Evolutionary conservation across 2,888 invertebrate genomes (phyloP), one percentile per base, ranked within the genome.

Genomic region (Agrochola lota): DNA sequence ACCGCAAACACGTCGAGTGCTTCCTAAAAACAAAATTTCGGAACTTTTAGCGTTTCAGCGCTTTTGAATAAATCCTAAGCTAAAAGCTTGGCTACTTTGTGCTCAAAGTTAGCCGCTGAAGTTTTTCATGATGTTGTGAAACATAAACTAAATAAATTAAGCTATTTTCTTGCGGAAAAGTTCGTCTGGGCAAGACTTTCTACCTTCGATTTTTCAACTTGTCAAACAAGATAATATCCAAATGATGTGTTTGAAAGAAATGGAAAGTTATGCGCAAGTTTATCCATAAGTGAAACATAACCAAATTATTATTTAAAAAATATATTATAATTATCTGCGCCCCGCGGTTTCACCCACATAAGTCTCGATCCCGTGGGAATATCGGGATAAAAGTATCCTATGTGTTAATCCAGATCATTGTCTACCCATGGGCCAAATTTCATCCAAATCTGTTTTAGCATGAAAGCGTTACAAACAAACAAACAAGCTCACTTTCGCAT

Each of bases 21-120:
- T 81, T 77, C 20, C 67, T 71, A 71, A 74, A 80, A 76, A 87
- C 75, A 59, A 77, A 62, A 72, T 80, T 80, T 67, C n/a, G 73
- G 60, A 77, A 85, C 86, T 87, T 80, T 86, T 78, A 86, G 85
- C 76, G 81, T 69, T 76, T 62, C 63, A 77, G 71, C 63, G 70
- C 78, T 87, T 81, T 76, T 71, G 64, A 87, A 85, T 85, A 85
- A 84, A 81, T 85, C 73, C 78, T 80, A 57, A 76, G 75, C 78
- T 72, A 12, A 26, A 40, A 69, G 64, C 63, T 71, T 71, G 43
- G 71, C 84, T 68, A 68, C 64, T 74, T 85, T 69, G 57, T 66
- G 74, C 63, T 76, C 15, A 66, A 74, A 78, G 77, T 77, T 81
- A 76, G 52, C 70, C 55, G 49, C 59, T 40, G n/a, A 62, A 69